Evolutionary conservation across 2,888 invertebrate genomes (phyloP).

Genomic region (Agriopis aurantiaria): DNA sequence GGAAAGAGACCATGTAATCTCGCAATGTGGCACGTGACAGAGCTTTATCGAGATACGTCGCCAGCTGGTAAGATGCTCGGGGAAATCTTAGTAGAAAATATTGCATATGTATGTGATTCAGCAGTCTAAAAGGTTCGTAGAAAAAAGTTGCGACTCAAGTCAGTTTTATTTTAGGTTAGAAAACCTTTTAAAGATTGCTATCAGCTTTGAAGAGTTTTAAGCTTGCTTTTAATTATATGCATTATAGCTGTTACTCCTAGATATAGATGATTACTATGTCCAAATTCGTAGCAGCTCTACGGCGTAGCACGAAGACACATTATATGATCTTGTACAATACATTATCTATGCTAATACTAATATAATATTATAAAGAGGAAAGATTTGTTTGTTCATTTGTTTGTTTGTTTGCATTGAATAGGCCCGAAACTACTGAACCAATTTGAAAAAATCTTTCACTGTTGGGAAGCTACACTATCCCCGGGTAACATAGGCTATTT

Average conservation of each 20-base stretch:
- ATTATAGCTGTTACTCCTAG: neutral
- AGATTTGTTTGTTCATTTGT: too few species aligned
- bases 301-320: neutral
- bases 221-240: neutral
- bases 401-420: too few species aligned
- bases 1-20: constrained; percentile 28
- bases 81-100: constrained; percentile 6
- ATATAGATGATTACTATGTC: neutral
- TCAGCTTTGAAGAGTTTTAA: neutral
- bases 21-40: constrained; percentile 25
- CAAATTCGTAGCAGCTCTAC: neutral
- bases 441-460: too few species aligned
- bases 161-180: neutral
- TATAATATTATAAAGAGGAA: too few species aligned
- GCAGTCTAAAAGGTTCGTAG: neutral
- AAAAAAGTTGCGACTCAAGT: too few species aligned
- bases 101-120: neutral
- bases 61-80: constrained; percentile 14
- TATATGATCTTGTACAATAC: too few species aligned
- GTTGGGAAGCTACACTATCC: too few species aligned
- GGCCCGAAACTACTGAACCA: too few species aligned
- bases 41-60: constrained; percentile 20
- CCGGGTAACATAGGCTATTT: too few species aligned
- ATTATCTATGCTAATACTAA: too few species aligned
- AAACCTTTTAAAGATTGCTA: too few species aligned